Evolutionary conservation across 2,888 invertebrate genomes (phyloP), one percentile per base, ranked within the genome.

Genomic region (Tenthredo distinguenda): DNA sequence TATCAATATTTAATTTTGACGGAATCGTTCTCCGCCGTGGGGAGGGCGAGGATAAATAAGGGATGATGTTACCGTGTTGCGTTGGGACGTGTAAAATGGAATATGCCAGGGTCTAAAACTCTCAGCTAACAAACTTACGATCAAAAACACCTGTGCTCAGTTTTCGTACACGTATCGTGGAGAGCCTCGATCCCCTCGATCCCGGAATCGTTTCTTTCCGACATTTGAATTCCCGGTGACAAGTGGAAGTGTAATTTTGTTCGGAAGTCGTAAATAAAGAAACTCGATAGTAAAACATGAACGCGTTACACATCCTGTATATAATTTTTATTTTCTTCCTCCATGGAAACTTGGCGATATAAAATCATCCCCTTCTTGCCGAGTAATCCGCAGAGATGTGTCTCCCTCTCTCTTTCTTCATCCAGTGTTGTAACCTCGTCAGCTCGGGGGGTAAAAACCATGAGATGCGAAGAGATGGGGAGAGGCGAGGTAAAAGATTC

Each of bases 1-100:
- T 34, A 62, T 62, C n/a, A n/a, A 81, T 81, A 81, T 81, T 81
- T 81, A 81, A 81, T 62, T 81, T 81, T 40, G 40, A 81, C 81
- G 37, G 62, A 81, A 81, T 62, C 81, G 62, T 81, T 81, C 62
- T n/a, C n/a, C 55, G n/a, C 55, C 55, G n/a, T 31, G 12, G 21
- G 50, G 12, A 47, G 58, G 10, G n/a, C 43, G 21, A 21, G n/a
- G 21, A 81, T 81, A 62, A 81, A 81, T 81, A 81, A 81, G 37
- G 21, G 34, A 81, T 81, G 77, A 77, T 31, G 43, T 50, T 31
- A 31, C 31, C 50, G 34, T 77, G 34, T 62, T 62, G 62, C 62
- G 26, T 55, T n/a, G 50, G 31, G 10, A 77, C 77, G 77, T 77
- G 77, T 77, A 50, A 77, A 77, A 77, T 77, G 77, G 77, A 77